These are phyloP conservation scores for Lepidothrix coronata DNA, from an alignment of 2,113 vertebrate species.

Conservation along the genomic window DNA sequence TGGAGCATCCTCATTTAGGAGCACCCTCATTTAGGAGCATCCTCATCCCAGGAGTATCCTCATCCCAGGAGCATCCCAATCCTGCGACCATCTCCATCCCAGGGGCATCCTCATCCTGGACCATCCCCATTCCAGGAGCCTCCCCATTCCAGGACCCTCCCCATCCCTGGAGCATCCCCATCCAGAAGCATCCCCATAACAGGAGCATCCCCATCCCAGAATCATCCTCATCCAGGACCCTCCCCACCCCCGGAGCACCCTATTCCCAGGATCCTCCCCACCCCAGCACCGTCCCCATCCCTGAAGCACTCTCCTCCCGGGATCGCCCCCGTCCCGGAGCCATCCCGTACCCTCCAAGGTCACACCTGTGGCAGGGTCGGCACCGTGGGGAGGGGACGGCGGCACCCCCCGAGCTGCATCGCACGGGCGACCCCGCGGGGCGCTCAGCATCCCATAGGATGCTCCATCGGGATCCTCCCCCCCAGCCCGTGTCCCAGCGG, in stretches of 20 bases:
- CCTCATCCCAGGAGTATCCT: neutral
- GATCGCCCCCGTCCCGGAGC: neutral
- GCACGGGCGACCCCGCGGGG: neutral
- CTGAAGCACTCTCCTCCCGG: fast-evolving
- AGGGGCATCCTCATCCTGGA: neutral
- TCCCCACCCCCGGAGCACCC: neutral
- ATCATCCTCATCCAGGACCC: fast-evolving
- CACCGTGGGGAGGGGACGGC: fast-evolving
- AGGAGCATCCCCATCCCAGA: neutral
- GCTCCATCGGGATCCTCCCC: neutral
- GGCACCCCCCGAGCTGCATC: neutral
- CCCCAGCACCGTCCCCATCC: fast-evolving
- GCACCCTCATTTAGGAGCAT: neutral
- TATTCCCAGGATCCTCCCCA: fast-evolving
- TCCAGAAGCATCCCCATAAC: fast-evolving
- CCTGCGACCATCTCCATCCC: neutral
- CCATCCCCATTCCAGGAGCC: neutral
- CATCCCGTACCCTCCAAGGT: neutral
- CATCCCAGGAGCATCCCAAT: neutral
- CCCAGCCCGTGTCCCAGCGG: neutral
- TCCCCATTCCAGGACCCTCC: neutral
- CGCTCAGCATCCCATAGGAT: neutral
- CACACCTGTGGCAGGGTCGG: neutral
- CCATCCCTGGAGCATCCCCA: fast-evolving
- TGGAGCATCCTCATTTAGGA: neutral